Evolutionary conservation across 2,888 invertebrate species (phyloP).

Genomic region (Cosmia trapezina): DNA sequence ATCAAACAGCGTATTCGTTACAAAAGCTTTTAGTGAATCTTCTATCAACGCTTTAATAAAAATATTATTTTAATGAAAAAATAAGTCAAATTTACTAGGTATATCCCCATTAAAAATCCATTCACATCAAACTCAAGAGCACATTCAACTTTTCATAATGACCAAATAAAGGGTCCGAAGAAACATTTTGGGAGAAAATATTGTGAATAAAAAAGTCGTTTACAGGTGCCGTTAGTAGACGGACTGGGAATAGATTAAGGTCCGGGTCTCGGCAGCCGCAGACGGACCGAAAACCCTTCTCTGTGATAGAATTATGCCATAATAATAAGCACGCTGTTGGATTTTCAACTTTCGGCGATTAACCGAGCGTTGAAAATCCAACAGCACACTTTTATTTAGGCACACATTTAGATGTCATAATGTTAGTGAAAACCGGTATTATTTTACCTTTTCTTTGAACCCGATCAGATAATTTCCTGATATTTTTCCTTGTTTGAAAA

Average conservation of each 20-base stretch:
- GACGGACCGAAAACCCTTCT: constrained; percentile 50
- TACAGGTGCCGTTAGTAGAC: constrained; percentile 64
- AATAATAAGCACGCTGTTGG: neutral
- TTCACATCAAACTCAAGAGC: constrained; percentile 26
- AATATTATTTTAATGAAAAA: neutral
- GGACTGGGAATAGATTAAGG: constrained; percentile 70
- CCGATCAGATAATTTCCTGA: constrained; percentile 55
- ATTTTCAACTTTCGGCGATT: neutral
- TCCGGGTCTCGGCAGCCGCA: constrained; percentile 55
- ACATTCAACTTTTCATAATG: constrained; percentile 47
- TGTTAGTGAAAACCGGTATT: neutral
- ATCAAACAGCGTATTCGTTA: too few species aligned
- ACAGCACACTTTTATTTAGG: neutral
- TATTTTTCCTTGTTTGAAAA: constrained; percentile 55
- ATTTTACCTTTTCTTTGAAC: constrained; percentile 65
- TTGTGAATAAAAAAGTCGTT: constrained; percentile 66
- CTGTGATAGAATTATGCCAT: constrained; percentile 55
- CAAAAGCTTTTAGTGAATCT: neutral
- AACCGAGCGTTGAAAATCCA: neutral
- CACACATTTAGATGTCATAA: neutral
- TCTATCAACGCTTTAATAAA: too few species aligned
- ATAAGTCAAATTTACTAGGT: neutral
- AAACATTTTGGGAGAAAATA: constrained; percentile 59
- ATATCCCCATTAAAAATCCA: constrained; percentile 14
- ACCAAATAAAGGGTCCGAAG: constrained; percentile 54